Evolutionary conservation across 2,888 invertebrate genomes (phyloP).

Genomic region (Ophonus ardosiacus): DNA sequence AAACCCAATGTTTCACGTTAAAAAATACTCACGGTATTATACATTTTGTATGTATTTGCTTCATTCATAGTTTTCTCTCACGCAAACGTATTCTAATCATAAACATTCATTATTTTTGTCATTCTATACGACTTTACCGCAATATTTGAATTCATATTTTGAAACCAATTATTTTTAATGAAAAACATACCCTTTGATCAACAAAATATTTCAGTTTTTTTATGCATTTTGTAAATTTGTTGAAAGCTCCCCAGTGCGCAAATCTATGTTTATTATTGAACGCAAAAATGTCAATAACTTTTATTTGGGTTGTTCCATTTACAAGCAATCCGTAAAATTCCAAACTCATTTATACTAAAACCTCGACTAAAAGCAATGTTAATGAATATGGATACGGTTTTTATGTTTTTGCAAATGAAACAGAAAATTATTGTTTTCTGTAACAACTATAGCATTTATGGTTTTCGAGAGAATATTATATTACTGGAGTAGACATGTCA

Average conservation of each 20-base stretch:
- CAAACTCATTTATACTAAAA: neutral
- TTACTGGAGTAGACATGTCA: neutral
- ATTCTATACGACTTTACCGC: too few relatives aligned
- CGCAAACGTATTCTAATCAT: too few relatives aligned
- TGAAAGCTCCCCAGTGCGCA: neutral
- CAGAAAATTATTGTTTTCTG: neutral
- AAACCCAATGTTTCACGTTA: too few relatives aligned
- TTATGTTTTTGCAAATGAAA: neutral
- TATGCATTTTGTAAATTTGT: neutral
- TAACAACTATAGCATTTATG: neutral
- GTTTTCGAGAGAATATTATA: neutral
- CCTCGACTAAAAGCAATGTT: neutral
- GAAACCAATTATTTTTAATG: too few relatives aligned
- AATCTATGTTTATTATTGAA: neutral
- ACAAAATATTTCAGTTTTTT: neutral
- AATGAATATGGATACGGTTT: neutral
- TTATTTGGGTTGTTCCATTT: neutral
- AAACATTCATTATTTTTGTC: too few relatives aligned
- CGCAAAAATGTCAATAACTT: neutral
- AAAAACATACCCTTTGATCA: neutral
- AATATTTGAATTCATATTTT: too few relatives aligned
- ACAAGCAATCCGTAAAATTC: neutral
- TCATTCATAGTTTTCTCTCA: too few relatives aligned
- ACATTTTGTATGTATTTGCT: too few relatives aligned
- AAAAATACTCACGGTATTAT: too few relatives aligned